Base-by-base conservation (phyloP, 2,888 invertebrate species). In the Amphiduros pacificus region DNA sequence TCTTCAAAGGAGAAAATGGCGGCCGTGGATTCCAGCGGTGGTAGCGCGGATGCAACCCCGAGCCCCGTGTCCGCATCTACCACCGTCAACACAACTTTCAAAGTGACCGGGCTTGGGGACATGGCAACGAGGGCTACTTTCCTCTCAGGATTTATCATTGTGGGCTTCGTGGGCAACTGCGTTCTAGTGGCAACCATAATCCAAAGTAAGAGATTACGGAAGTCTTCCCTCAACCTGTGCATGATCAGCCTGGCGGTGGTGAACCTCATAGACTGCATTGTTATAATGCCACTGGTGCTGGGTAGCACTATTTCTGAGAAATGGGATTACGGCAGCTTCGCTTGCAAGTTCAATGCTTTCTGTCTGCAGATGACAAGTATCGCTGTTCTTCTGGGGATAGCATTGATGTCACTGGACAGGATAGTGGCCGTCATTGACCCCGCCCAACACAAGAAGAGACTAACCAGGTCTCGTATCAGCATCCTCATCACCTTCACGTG, bases 231-330 rank as follows among this genome's bases (percentile, higher is more conserved):
- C 29, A 75, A 73, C 60, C 60, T 75, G 20, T 66, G 75, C 31
- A 66, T 76, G 1, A 63, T 75, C 29, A 76, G 76, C 61, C 41
- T 75, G 53, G 74, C 74, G 1, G 65, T 72, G 0, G 66, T 72
- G 14, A 76, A 77, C 50, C 61, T 78, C 1, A 62, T 74, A 24
- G 76, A 78, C 61, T 73, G 75, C 62, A 41, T 74, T 11, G 60
- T 73, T 26, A 77, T 77, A 61, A 74, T 78, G 74, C 66, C 77
- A 1, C 56, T 79, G 5, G 65, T 77, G 0, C 62, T 78, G 20
- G 71, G 73, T 2, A 68, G 74, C 4, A 73, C 73, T 14, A 65
- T 74, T 20, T 60, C 70, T 4, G 66, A 66, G 20, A 65, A 67
- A 26, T 77, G 76, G 77, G 68, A 65, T 4, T 73, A 73, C 52